Evolutionary conservation across 2,797 vertebrate species (phyloP).

Genomic region (Falco columbarius): DNA sequence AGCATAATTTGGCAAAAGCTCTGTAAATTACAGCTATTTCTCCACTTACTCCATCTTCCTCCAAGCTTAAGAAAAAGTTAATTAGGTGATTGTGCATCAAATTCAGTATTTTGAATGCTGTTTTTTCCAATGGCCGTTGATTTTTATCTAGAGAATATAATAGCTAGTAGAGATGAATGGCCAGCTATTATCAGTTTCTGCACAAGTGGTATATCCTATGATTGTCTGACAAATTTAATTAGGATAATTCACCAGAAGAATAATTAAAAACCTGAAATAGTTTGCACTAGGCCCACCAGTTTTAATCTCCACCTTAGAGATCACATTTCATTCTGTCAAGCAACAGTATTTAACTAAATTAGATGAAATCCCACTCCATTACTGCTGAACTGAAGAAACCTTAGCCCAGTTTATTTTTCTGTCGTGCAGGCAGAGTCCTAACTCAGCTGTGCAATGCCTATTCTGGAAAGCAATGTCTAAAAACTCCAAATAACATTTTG

Average conservation of each 20-base stretch:
- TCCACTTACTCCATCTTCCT: neutral
- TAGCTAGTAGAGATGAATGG: neutral
- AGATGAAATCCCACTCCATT: constrained; percentile 67
- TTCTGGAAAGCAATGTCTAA: neutral
- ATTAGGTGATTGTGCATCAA: constrained; percentile 3
- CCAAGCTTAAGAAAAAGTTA: constrained; percentile 8
- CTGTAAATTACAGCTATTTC: constrained; percentile 5
- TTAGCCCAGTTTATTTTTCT: constrained; percentile 58
- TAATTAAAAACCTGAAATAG: constrained; percentile 63
- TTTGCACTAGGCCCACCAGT: constrained; percentile 48
- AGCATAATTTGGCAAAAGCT: neutral
- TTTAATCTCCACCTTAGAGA: constrained; percentile 66
- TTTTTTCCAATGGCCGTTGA: neutral
- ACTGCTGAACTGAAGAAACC: constrained; percentile 58
- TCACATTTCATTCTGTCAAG: constrained; percentile 70
- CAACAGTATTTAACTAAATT: constrained; percentile 66
- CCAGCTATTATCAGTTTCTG: constrained; percentile 1
- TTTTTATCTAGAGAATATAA: constrained; percentile 39
- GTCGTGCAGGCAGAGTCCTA: constrained; percentile 9
- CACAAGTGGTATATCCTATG: neutral
- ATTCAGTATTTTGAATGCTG: neutral
- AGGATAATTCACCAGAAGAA: constrained; percentile 66
- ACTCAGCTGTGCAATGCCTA: neutral
- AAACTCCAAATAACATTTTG: neutral
- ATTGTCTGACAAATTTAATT: constrained; percentile 67